Conservation (phyloP, 2,113 vertebrate genomes). For the Larimichthys crocea region DNA sequence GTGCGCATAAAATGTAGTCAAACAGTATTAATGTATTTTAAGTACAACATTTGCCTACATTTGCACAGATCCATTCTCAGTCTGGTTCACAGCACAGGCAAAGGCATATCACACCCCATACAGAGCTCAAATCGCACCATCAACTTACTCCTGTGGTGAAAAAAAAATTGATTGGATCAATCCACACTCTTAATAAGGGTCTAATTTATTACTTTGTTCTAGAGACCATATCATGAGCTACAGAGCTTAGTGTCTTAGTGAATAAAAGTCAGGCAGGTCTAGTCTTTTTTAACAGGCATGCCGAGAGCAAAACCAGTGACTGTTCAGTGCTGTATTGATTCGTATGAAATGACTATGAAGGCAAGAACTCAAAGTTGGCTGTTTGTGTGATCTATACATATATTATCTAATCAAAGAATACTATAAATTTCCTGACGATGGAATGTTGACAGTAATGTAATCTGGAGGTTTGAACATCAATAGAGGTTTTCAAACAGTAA, state of each 20-base stretch:
- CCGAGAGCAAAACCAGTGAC: conserved; percentile 34
- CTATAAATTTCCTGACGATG: conserved; percentile 26
- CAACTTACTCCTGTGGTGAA: conserved; percentile 64
- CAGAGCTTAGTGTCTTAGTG: conserved; percentile 50
- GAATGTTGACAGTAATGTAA: conserved; percentile 46
- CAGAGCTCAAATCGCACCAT: conserved; percentile 55
- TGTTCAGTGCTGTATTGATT: conserved; percentile 74
- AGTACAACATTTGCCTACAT: not conserved
- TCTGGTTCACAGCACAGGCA: conserved; percentile 21
- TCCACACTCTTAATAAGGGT: conserved; percentile 68
- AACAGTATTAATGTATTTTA: not conserved
- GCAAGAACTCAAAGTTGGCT: conserved; percentile 24
- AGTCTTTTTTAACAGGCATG: conserved; percentile 35
- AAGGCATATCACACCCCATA: conserved; percentile 54
- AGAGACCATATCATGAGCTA: conserved; percentile 53
- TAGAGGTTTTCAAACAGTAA: conserved; percentile 33
- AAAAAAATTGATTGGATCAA: conserved; percentile 74
- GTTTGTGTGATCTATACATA: conserved; percentile 11
- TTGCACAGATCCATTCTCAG: conserved; percentile 1
- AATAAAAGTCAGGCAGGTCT: conserved; percentile 42
- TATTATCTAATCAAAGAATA: conserved; percentile 43
- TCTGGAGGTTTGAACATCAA: conserved; percentile 34
- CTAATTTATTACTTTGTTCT: conserved; percentile 65
- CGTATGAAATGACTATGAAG: conserved; percentile 51
- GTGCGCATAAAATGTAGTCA: conserved; percentile 2